Percentiles rank a stretch among this genome's conserved stretches.
Conservation (phyloP, 2,888 invertebrate genomes). For the Xiphydria camelus region DNA sequence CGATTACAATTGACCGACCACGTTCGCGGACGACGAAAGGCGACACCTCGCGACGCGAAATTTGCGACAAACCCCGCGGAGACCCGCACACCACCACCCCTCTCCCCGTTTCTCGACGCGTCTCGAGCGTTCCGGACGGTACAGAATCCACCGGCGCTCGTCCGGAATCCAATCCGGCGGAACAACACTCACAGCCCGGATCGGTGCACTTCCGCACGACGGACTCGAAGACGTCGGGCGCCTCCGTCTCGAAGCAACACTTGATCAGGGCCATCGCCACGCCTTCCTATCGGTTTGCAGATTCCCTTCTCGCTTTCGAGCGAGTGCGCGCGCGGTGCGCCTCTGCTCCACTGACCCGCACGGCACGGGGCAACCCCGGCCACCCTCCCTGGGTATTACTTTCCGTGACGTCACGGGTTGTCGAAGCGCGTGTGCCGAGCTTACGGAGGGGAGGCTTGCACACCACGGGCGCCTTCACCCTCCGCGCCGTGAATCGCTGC, state of each 20-base stretch:
- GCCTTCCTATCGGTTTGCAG: background rate
- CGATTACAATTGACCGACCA: no score
- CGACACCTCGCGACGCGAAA: no score
- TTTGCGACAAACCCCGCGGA: no score
- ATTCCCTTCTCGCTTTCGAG: background rate
- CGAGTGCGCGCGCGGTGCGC: constrained; percentile 12
- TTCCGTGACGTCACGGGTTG: constrained; percentile 26
- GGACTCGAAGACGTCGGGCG: constrained; percentile 75
- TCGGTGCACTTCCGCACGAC: constrained; percentile 80
- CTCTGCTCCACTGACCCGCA: constrained; percentile 50
- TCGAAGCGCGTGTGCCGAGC: constrained; percentile 30
- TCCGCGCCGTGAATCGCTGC: no score
- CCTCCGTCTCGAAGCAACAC: constrained; percentile 80
- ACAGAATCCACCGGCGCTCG: no score
- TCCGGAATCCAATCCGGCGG: no score
- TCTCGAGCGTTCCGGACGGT: no score
- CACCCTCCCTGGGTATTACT: constrained; percentile 21
- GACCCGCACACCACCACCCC: no score
- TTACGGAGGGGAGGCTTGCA: no score
- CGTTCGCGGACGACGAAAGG: no score
- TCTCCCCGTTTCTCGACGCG: no score
- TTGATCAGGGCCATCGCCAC: constrained; percentile 69
- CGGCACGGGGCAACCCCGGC: constrained; percentile 25
- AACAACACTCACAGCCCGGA: constrained; percentile 84
- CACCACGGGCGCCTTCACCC: no score